Conservation (phyloP, 2,888 invertebrate species). For the Cyaniris semiargus region DNA sequence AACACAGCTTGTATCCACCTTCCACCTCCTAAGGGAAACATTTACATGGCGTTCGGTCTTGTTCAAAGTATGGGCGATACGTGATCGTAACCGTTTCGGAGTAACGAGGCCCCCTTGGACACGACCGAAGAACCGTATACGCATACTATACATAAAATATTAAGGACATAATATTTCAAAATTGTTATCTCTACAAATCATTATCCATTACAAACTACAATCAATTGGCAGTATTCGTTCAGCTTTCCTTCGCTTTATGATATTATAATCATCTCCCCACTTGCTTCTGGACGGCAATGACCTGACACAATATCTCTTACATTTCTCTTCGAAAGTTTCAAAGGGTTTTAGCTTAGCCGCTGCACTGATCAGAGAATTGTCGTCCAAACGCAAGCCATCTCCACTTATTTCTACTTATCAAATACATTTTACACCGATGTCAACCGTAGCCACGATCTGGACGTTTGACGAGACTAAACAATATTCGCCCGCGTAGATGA, state of each 20-base stretch:
- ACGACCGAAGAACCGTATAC: constrained; percentile 55
- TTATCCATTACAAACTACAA: constrained; percentile 74
- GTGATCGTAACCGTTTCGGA: constrained; percentile 36
- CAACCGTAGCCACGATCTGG: constrained; percentile 40
- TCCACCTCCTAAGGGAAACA: constrained; percentile 67
- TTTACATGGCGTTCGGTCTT: constrained; percentile 56
- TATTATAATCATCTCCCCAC: constrained; percentile 61
- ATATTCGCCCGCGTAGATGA: neutral
- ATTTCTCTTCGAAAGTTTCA: neutral
- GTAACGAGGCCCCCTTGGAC: constrained; percentile 43
- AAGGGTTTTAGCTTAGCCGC: neutral
- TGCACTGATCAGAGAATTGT: neutral
- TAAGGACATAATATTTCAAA: constrained; percentile 75
- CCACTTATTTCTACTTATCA: constrained; percentile 42
- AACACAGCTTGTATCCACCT: constrained; percentile 77
- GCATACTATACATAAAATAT: constrained; percentile 74
- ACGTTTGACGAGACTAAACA: constrained; percentile 37
- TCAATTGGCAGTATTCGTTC: constrained; percentile 78
- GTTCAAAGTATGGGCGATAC: constrained; percentile 30
- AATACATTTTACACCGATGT: constrained; percentile 40
- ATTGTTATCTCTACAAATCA: constrained; percentile 73
- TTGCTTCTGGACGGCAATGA: constrained; percentile 17
- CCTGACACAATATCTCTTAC: neutral
- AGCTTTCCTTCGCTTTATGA: constrained; percentile 61
- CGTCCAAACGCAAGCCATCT: constrained; percentile 2